A percentile compares a stretch with the other conserved stretches of the same genome.
Conservation (phyloP, 2,797 vertebrate genomes). For the Peromyscus melanophrys region DNA sequence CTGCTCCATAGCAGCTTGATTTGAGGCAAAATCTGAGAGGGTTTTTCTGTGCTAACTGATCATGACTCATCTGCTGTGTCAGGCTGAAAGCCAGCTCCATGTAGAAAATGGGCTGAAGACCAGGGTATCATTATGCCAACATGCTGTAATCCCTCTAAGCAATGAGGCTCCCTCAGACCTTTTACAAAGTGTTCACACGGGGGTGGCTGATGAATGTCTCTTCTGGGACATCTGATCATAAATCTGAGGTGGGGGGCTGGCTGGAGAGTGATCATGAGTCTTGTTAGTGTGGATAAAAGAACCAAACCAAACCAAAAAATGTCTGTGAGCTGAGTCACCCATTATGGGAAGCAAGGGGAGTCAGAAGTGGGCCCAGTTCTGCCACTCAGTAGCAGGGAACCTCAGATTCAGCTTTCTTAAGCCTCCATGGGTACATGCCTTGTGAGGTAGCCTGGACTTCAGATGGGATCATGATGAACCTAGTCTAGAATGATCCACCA, state of each 20-base stretch:
- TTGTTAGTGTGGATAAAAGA: background rate
- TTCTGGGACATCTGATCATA: background rate
- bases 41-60: background rate
- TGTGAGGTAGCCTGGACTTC: background rate
- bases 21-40: background rate
- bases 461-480: accelerated
- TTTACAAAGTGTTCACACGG: background rate
- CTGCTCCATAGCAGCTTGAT: background rate
- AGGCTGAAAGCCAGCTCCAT: background rate
- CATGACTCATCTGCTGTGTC: background rate
- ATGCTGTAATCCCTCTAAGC: background rate
- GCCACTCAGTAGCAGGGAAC: accelerated
- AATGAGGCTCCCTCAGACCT: background rate
- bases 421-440: background rate
- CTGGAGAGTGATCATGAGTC: background rate
- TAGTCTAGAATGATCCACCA: too few species aligned
- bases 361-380: background rate
- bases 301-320: background rate
- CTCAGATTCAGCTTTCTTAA: background rate
- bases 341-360: background rate
- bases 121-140: background rate
- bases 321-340: background rate
- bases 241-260: background rate
- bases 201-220: background rate
- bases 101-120: background rate